These are phyloP conservation scores for Nebria brevicollis DNA, from an alignment of 2,888 invertebrate species.

Conservation along the genomic window DNA sequence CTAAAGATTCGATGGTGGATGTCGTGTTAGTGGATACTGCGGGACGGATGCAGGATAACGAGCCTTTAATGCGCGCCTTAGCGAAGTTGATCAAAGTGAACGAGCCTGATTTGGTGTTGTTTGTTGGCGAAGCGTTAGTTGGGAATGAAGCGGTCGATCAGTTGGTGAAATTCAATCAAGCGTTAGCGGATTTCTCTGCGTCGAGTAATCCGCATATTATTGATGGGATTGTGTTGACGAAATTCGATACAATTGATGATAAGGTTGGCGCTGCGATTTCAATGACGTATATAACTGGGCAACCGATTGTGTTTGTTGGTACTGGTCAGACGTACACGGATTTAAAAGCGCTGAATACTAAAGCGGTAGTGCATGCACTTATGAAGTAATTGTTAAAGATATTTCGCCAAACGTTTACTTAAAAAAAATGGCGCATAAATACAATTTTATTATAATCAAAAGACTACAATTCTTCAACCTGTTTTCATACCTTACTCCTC, in stretches of 20 bases:
- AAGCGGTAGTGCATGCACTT: constrained; percentile 94
- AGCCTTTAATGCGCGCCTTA: constrained; percentile 97
- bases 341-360: constrained; percentile 94
- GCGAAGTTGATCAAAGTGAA: constrained; percentile 98
- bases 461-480: not conserved
- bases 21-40: constrained; percentile 98
- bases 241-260: constrained; percentile 99
- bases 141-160: constrained; percentile 99
- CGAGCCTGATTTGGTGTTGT: constrained; percentile 97
- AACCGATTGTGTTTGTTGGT: constrained; percentile 99
- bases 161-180: constrained; percentile 97
- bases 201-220: constrained; percentile 87
- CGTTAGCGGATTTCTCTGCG: constrained; percentile 90
- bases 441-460: constrained; percentile 23
- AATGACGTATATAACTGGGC: constrained; percentile 99
- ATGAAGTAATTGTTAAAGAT: constrained; percentile 77
- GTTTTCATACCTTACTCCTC: not conserved
- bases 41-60: constrained; percentile 99
- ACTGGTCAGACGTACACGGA: constrained; percentile 99
- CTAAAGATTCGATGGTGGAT: constrained; percentile 83
- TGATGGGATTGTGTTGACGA: constrained; percentile 98
- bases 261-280: constrained; percentile 99
- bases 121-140: constrained; percentile 99
- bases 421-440: constrained; percentile 4
- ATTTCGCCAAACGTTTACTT: not conserved